These are phyloP conservation scores for Platerodrilus igneus DNA, from an alignment of 2,888 invertebrate species.

Conservation along the genomic window DNA sequence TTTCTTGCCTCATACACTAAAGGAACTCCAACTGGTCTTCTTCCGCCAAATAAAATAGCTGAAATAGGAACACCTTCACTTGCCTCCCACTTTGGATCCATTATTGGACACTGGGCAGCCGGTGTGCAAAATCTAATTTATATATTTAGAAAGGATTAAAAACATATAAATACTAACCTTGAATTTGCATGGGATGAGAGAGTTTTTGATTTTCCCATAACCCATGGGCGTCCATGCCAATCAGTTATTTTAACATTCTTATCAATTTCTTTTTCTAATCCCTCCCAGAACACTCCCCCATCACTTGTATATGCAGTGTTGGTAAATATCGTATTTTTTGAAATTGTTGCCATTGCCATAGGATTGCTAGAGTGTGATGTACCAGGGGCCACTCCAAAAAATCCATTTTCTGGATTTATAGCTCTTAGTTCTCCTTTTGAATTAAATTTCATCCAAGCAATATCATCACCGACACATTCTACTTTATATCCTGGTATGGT, in stretches of 20 bases:
- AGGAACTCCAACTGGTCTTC: slow-evolving; percentile 91
- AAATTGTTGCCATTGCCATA: slow-evolving; percentile 91
- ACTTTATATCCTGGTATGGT: slow-evolving; percentile 86
- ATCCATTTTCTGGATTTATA: slow-evolving; percentile 97
- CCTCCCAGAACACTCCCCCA: slow-evolving; percentile 98
- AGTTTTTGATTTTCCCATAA: slow-evolving; percentile 56
- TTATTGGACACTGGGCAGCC: slow-evolving; percentile 92
- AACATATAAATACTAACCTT: slow-evolving; percentile 50
- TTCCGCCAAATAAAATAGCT: slow-evolving; percentile 94
- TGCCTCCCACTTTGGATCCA: slow-evolving; percentile 90
- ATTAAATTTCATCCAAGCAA: slow-evolving; percentile 98
- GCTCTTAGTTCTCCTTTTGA: slow-evolving; percentile 83
- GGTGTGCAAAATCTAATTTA: slow-evolving; percentile 78
- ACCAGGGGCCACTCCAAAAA: slow-evolving; percentile 98
- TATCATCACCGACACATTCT: slow-evolving; percentile 96
- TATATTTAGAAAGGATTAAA: no score
- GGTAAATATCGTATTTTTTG: slow-evolving; percentile 92
- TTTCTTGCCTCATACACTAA: slow-evolving; percentile 86
- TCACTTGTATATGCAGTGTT: slow-evolving; percentile 94
- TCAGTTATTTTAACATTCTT: slow-evolving; percentile 63
- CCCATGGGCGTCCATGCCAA: slow-evolving; percentile 82
- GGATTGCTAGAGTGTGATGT: slow-evolving; percentile 91
- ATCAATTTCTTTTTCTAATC: slow-evolving; percentile 76
- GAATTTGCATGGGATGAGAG: slow-evolving; percentile 98
- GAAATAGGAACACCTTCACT: slow-evolving; percentile 93